Evolutionary conservation across 1,140 invertebrate genomes (phyloP), one percentile per base, ranked within the genome.

Genomic region (Brachionus plicatilis): DNA sequence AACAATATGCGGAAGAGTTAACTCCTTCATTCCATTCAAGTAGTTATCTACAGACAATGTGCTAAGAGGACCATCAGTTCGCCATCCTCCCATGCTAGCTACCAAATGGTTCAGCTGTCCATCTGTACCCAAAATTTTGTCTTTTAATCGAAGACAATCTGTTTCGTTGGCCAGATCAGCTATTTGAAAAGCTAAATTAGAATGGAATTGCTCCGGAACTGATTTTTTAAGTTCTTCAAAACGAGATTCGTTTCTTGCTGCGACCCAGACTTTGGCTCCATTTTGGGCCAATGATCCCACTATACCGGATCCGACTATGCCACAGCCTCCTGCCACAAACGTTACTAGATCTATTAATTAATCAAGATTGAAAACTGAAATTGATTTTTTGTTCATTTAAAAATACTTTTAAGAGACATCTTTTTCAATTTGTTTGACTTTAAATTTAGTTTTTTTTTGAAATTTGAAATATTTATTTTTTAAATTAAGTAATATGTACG

Each of bases 1-100:
- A 24, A 82, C 79, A 60, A 82, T 41, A 82, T 82, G 79, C 33
- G 79, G 79, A 12, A 82, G 29, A 8, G 79, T 82, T 20, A 65
- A 33, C 7, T 82, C 79, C 60, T 11, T 82, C 33, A 82, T 60
- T 29, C 53, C 79, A 20, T 82, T 60, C 4, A 60, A 33, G 56
- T 82, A 82, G 12, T 65, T 43, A 8, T 82, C 79, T 12, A 68
- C 60, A n/a, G 53, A 45, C 2, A 82, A n/a, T n/a, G 79, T 82
- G 17, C 53, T 65, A 0, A 82, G 43, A 5, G 53, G 53, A 65
- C 79, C 79, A 47, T 82, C 79, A 12, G 79, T 20, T 33, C 79
- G 29, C 79, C 79, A 82, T 14, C 79, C 79, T 20, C 79, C 79
- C 79, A 82, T 82, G 45, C 79, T 82, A 1, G 60, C 53, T 9